Evolutionary conservation across 2,797 vertebrate genomes (phyloP), one percentile per base, ranked within the genome.

Genomic region (Poliocrania exsul): DNA sequence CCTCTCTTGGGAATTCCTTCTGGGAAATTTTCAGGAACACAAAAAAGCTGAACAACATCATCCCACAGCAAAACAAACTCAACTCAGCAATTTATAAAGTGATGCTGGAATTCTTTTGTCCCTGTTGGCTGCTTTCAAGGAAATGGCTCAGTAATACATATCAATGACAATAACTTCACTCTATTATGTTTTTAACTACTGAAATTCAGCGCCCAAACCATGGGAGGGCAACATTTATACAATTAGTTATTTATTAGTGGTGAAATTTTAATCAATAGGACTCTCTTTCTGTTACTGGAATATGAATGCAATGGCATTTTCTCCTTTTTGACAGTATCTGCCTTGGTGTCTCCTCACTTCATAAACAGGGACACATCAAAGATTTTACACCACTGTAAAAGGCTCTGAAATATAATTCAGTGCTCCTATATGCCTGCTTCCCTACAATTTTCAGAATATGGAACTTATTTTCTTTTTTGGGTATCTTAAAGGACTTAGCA

Each of bases 361-460:
- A 53, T 89, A 88, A 92, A 82, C 18, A 89, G 83, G 38, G 66
- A 78, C 89, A 96, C 92, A 96, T 94, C 95, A 98, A 97, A 97
- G 97, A 81, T 62, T 85, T 69, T 9, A 72, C 56, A 67, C 51
- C 65, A 35, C 85, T 84, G 84, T 92, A 94, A 88, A 95, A 92
- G 28, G 28, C 25, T 85, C 92, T 93, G 65, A 96, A 74, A 77
- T 54, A 88, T 51, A 84, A 72, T 38, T 60, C 73, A 90, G 83
- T 35, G 54, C 47, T 80, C 74, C 60, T 91, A 60, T 72, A 53
- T 0, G 60, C 14, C 86, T 88, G 31, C 61, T 96, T 95, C 84
- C 51, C 75, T 95, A 23, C 7, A 26, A 81, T 82, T 89, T 81
- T 66, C 73, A 75, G 82, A 94, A 88, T 86, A 81, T 95, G 92